A percentile compares a stretch with the other conserved stretches of the same genome.
Conservation (phyloP, 2,797 vertebrate species). For the Moxostoma hubbsi region DNA sequence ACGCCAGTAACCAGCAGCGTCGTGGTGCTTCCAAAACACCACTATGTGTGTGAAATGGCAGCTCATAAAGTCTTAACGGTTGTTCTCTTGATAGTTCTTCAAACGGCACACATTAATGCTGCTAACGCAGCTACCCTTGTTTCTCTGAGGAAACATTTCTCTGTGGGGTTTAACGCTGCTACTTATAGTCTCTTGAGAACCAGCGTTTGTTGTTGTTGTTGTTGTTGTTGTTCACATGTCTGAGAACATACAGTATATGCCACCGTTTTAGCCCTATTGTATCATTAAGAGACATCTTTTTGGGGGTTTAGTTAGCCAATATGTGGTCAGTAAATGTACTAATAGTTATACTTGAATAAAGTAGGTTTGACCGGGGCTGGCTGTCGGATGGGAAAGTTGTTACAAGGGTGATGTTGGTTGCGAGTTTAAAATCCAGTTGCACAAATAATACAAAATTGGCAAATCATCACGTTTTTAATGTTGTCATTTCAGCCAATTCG, state of each 20-base stretch:
- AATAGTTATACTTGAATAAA: neutral
- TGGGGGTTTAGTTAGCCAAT: too few relatives aligned
- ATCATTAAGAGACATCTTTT: neutral
- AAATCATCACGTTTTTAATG: too few relatives aligned
- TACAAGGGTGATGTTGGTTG: too few relatives aligned
- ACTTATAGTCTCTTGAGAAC: constrained; percentile 4
- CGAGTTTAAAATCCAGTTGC: too few relatives aligned
- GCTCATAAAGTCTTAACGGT: neutral
- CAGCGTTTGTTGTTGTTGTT: constrained; percentile 1
- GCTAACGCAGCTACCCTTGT: constrained; percentile 51
- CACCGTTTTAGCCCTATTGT: neutral
- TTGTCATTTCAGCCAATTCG: too few relatives aligned
- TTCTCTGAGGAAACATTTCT: constrained; percentile 51
- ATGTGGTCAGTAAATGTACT: neutral
- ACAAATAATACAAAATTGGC: too few relatives aligned
- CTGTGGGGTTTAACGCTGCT: constrained; percentile 26
- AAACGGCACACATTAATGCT: constrained; percentile 32
- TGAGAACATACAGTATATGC: neutral
- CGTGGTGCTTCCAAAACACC: neutral
- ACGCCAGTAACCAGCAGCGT: neutral
- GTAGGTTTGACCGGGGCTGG: neutral
- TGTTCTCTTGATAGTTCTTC: too few relatives aligned
- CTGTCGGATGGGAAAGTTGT: neutral
- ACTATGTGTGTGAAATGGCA: constrained; percentile 11
- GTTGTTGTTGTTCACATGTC: neutral